Conservation (phyloP, 1,140 invertebrate species). For the Ips nitidus region DNA sequence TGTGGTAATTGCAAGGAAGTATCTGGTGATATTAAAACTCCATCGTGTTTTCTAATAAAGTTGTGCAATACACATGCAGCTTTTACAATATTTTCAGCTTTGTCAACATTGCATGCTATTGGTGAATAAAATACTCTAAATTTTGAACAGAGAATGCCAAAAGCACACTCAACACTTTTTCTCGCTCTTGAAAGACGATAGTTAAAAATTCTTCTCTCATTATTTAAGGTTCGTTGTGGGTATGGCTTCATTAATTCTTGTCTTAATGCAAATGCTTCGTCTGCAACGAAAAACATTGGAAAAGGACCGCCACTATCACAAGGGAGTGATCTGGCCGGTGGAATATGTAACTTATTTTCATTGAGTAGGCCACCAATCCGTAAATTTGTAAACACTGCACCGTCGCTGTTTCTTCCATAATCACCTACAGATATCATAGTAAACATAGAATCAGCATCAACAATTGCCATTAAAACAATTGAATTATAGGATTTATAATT, state of each 20-base stretch:
- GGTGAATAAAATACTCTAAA: too few relatives aligned
- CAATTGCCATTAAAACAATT: constrained; percentile 52
- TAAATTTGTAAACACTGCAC: constrained; percentile 17
- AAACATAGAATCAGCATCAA: constrained; percentile 53
- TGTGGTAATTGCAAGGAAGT: constrained; percentile 7
- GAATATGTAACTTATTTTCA: constrained; percentile 25
- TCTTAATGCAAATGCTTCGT: constrained; percentile 21
- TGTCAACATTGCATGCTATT: too few relatives aligned
- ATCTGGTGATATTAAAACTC: background rate
- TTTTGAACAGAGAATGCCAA: too few relatives aligned
- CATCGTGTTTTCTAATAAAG: too few relatives aligned
- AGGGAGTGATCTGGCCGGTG: constrained; percentile 17
- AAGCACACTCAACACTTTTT: too few relatives aligned
- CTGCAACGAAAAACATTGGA: constrained; percentile 22
- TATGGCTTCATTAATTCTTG: constrained; percentile 27
- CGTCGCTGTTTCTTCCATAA: constrained; percentile 51
- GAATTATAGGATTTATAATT: constrained; percentile 53
- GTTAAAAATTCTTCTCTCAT: constrained; percentile 16
- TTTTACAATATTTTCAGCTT: too few relatives aligned
- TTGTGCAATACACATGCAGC: too few relatives aligned
- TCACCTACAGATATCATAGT: constrained; percentile 52
- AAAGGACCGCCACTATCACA: background rate
- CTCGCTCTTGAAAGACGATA: too few relatives aligned
- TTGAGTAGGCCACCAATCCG: constrained; percentile 9
- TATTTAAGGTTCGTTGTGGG: constrained; percentile 12